phyloP scores from a whole-genome alignment of 2,113 vertebrate species.

The Tapirus terrestris region DNA sequence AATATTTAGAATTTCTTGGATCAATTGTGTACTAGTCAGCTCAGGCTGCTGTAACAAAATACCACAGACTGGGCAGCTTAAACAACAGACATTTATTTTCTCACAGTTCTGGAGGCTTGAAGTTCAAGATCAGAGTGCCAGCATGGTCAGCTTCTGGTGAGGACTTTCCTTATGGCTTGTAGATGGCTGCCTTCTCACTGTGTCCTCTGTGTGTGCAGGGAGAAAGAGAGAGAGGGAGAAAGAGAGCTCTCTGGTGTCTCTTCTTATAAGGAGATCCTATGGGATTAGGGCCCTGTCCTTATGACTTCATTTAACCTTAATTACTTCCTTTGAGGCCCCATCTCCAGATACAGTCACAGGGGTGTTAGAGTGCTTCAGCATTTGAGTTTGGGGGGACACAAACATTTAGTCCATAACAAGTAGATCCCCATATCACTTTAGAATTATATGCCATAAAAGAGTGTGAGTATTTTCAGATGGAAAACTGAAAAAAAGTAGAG shows the following conservation, averaged over 20 bases:
- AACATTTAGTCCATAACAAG: neutral
- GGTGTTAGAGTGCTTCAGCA: neutral
- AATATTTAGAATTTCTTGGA: neutral
- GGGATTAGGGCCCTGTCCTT: neutral
- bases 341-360: neutral
- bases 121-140: neutral
- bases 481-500: neutral
- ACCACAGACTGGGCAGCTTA: neutral
- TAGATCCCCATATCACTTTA: neutral
- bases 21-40: neutral
- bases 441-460: neutral
- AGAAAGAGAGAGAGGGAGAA: neutral
- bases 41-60: neutral
- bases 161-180: neutral
- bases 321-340: neutral
- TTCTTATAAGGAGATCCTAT: neutral
- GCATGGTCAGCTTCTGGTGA: neutral
- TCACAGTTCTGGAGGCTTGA: neutral
- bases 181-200: neutral
- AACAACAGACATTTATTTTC: neutral
- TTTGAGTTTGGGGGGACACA: neutral
- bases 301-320: neutral
- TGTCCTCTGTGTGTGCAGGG: accelerated
- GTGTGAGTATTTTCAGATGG: neutral
- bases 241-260: neutral